phyloP scores from a whole-genome alignment of 2,888 invertebrate genomes.

The Chloroclystis v-ata region DNA sequence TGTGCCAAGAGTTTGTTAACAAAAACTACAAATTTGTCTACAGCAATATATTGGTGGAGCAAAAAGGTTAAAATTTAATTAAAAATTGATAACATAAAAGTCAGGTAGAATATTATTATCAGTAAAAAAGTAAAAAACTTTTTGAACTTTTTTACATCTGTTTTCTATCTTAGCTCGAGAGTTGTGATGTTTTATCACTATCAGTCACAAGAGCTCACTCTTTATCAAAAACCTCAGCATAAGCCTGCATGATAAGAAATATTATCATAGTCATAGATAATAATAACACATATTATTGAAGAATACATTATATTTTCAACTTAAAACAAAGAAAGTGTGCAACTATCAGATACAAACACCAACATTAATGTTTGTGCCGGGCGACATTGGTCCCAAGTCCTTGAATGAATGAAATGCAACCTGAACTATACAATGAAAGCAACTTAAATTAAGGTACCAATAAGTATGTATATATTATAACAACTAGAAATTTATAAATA shows the following conservation, averaged over 20 bases:
- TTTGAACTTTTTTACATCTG: no score
- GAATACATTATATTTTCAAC: conserved; percentile 56
- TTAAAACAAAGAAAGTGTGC: conserved; percentile 44
- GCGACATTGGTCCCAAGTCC: conserved; percentile 36
- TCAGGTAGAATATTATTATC: no score
- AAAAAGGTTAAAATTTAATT: no score
- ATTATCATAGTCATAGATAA: conserved; percentile 14
- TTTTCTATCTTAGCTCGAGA: neutral
- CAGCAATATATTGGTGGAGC: no score
- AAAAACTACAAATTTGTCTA: no score
- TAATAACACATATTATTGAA: conserved; percentile 36
- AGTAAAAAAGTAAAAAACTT: no score
- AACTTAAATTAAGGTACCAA: neutral
- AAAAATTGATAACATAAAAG: no score
- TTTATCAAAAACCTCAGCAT: conserved; percentile 7
- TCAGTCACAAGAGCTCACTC: neutral
- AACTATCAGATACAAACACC: conserved; percentile 40
- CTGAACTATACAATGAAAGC: conserved; percentile 10
- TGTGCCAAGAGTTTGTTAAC: no score
- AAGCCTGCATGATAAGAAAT: conserved; percentile 13
- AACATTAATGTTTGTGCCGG: conserved; percentile 23
- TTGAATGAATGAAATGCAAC: conserved; percentile 26
- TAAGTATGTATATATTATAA: neutral
- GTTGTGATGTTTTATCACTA: neutral
- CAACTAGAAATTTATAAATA: neutral